phyloP scores from a whole-genome alignment of 1,140 invertebrate species.

The Archivesica marissinica region DNA sequence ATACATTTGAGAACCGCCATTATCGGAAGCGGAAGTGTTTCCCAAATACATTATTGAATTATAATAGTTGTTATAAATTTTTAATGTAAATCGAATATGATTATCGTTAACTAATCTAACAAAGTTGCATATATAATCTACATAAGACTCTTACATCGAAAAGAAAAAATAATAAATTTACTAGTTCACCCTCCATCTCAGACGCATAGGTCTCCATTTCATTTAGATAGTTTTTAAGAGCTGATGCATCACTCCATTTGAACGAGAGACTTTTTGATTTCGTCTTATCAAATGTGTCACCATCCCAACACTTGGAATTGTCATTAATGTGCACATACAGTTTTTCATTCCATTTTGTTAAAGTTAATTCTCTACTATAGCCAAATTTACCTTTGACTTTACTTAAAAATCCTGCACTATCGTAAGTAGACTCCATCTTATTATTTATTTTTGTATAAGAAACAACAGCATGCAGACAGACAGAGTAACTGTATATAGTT shows the following conservation, averaged over 20 bases:
- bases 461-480: too few species aligned
- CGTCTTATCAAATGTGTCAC: constrained; percentile 7
- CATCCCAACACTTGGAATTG: constrained; percentile 32
- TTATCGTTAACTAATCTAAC: too few species aligned
- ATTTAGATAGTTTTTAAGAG: neutral
- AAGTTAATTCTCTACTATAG: constrained; percentile 1
- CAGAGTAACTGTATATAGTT: neutral
- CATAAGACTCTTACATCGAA: too few species aligned
- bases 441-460: neutral
- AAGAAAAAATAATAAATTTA: too few species aligned
- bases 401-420: constrained; percentile 13
- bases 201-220: neutral
- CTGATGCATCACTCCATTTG: neutral
- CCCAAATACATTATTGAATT: too few species aligned
- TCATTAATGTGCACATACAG: constrained; percentile 30
- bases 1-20: too few species aligned
- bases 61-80: too few species aligned
- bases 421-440: constrained; percentile 21
- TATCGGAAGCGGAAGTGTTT: too few species aligned
- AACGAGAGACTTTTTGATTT: constrained; percentile 24
- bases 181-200: neutral
- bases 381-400: constrained; percentile 39
- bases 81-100: too few species aligned
- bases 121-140: too few species aligned
- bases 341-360: constrained; percentile 5